Conservation (phyloP, 2,888 invertebrate species). For the Tipula lateralis region DNA sequence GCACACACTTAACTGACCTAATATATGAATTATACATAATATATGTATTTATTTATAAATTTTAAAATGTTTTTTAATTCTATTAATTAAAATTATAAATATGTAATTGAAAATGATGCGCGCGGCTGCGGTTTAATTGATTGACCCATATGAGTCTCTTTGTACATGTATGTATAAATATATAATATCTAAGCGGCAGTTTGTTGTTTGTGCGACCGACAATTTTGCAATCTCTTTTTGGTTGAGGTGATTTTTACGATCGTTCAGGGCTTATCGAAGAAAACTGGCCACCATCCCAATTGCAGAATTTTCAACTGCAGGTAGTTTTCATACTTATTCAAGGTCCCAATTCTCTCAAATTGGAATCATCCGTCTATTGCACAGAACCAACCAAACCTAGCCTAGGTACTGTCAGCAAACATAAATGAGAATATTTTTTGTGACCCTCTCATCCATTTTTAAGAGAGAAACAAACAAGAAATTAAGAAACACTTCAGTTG, state of each 20-base stretch:
- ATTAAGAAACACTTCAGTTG: too few relatives aligned
- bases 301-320: too few relatives aligned
- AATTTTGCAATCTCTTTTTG: not conserved
- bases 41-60: not conserved
- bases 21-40: not conserved
- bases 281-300: too few relatives aligned
- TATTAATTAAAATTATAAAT: constrained; percentile 11
- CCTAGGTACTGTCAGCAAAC: too few relatives aligned
- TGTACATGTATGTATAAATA: not conserved
- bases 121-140: not conserved
- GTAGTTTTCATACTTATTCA: too few relatives aligned
- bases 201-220: not conserved
- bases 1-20: not conserved
- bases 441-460: too few relatives aligned
- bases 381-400: too few relatives aligned
- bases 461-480: too few relatives aligned
- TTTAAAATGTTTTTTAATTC: not conserved
- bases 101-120: constrained; percentile 5
- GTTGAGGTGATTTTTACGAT: not conserved
- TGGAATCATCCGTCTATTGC: too few relatives aligned
- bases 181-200: not conserved
- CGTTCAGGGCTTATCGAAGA: too few relatives aligned
- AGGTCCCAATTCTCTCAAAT: too few relatives aligned
- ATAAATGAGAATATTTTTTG: too few relatives aligned
- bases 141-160: not conserved